A percentile compares a stretch with the other conserved stretches of the same genome.
Evolutionary conservation across 1,140 invertebrate genomes (phyloP).

Genomic region (Nasonia vitripennis): DNA sequence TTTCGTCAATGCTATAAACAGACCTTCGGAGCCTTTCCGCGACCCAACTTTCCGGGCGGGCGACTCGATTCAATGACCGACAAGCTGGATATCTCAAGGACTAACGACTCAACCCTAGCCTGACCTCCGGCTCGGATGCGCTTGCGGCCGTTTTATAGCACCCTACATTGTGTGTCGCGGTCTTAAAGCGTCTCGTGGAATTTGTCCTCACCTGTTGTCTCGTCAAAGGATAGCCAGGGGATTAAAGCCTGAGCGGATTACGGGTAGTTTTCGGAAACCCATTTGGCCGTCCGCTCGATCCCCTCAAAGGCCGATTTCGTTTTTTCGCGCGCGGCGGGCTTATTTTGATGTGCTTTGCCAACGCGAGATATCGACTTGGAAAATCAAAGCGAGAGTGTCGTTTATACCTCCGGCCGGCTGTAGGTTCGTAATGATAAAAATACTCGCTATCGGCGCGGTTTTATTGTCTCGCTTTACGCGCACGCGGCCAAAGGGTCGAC

Average conservation of each 20-base stretch:
- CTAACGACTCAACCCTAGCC: too few relatives aligned
- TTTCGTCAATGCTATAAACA: too few relatives aligned
- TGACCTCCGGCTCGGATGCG: background rate
- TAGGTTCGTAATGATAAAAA: background rate
- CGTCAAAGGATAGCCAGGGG: background rate
- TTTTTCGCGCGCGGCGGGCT: background rate
- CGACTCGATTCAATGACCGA: too few relatives aligned
- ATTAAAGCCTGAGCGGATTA: slow-evolving; percentile 24
- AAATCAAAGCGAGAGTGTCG: background rate
- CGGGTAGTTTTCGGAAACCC: slow-evolving; percentile 21
- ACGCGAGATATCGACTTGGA: background rate
- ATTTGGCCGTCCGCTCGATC: slow-evolving; percentile 11
- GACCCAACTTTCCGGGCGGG: too few relatives aligned
- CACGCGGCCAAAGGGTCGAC: background rate
- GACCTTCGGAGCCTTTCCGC: too few relatives aligned
- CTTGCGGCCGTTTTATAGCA: too few relatives aligned
- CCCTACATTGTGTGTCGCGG: too few relatives aligned
- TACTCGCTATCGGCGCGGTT: background rate
- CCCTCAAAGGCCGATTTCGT: background rate
- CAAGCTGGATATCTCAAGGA: too few relatives aligned
- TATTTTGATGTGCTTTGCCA: background rate
- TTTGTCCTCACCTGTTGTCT: slow-evolving; percentile 24
- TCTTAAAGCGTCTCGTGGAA: background rate
- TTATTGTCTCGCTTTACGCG: background rate
- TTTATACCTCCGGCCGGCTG: background rate